Conservation (phyloP, 2,113 vertebrate species). For the Orientallactaga bullata region DNA sequence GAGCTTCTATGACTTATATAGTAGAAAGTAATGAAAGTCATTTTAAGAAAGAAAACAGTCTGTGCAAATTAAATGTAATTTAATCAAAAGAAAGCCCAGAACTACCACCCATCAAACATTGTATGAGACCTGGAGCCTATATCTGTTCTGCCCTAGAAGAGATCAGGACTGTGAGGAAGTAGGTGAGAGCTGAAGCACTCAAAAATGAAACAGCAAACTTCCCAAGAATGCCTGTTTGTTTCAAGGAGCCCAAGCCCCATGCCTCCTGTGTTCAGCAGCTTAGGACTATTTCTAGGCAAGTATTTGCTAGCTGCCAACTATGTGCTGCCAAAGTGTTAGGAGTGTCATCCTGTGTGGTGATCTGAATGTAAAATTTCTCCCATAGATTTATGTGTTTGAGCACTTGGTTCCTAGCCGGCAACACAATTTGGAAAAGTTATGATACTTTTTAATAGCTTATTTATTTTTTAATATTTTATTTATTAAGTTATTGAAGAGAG, state of each 20-base stretch:
- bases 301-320: not conserved
- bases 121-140: no score
- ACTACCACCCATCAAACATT: fast-evolving
- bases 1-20: not conserved
- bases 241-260: not conserved
- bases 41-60: not conserved
- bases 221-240: not conserved
- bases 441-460: no score
- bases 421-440: no score
- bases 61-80: not conserved
- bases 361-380: no score
- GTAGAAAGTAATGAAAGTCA: not conserved
- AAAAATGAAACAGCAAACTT: not conserved
- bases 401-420: no score
- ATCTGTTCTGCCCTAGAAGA: not conserved
- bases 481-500: no score
- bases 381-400: no score
- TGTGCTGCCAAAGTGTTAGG: not conserved
- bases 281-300: not conserved
- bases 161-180: no score
- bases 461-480: no score
- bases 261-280: not conserved
- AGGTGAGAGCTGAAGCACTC: not conserved
- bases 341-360: no score
- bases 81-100: not conserved